Conservation (phyloP, 1,140 invertebrate species). For the Hycleus cichorii region DNA sequence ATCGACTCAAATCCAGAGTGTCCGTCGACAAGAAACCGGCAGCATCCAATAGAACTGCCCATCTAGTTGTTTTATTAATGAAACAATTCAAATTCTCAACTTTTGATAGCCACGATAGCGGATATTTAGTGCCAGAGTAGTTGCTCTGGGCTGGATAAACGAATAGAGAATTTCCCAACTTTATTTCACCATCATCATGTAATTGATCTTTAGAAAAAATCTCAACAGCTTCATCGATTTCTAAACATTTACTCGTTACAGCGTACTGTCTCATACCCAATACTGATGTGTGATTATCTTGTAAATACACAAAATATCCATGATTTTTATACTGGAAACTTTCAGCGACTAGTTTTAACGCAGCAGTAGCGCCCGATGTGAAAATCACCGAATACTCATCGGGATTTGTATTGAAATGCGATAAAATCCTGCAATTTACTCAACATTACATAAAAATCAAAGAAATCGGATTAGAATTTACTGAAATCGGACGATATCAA, state of each 20-base stretch:
- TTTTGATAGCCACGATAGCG: conserved; percentile 62
- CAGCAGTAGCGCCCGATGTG: conserved; percentile 79
- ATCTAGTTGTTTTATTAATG: conserved; percentile 44
- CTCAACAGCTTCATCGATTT: conserved; percentile 33
- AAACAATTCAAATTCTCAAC: conserved; percentile 53
- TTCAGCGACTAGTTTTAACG: conserved; percentile 78
- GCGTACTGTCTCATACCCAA: conserved; percentile 69
- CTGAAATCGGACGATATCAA: conserved; percentile 75
- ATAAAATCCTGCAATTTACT: conserved; percentile 57
- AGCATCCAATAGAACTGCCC: conserved; percentile 82
- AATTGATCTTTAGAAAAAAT: conserved; percentile 12
- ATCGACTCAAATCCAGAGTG: conserved; percentile 62
- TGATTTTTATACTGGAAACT: conserved; percentile 51
- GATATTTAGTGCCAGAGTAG: conserved; percentile 88
- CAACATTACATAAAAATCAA: neutral
- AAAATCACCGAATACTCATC: conserved; percentile 85
- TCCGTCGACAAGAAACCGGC: conserved; percentile 76
- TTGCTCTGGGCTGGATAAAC: conserved; percentile 90
- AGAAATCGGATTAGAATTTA: conserved; percentile 38
- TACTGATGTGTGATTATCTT: conserved; percentile 93
- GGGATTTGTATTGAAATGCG: conserved; percentile 73
- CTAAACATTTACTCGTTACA: conserved; percentile 27
- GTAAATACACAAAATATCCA: conserved; percentile 71
- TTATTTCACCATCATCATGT: conserved; percentile 13
- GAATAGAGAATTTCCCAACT: conserved; percentile 59